Base-by-base conservation (phyloP, 2,888 invertebrate species). In the Leucophenga maculata region DNA sequence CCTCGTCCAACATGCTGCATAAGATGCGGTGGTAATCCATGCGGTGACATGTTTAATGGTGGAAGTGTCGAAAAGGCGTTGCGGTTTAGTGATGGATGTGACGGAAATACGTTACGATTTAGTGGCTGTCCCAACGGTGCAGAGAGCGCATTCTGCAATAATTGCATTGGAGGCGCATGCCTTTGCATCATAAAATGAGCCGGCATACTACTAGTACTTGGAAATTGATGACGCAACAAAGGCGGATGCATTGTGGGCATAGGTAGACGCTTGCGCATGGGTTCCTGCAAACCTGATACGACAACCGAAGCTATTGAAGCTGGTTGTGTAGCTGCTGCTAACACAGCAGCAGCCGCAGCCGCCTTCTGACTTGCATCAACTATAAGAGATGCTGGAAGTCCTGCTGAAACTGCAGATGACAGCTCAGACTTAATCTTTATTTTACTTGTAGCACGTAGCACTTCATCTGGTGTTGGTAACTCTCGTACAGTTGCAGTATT, bases 401-500 rank as follows among this genome's bases (percentile, higher is more conserved):
- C 14, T n/a, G 20, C 60, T 18, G 22, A 39, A 6, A 16, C 75
- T 9, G 78, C 72, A 0, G 69, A 6, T 6, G 73, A 72, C 26
- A 74, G 1, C 50, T 50, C 77, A 4, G 73, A 57, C 65, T 82
- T 84, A 16, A 64, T 31, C 67, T 78, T 77, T 0, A 76, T 6
- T 44, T 80, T 81, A 9, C 39, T 73, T 22, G 77, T 72, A 0
- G 83, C 77, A 1, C 85, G 82, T n/a, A 87, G 39, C 16, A 86
- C 82, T 39, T 86, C 86, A 59, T 84, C 85, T 2, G 90, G 75
- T 1, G 90, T 85, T 65, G 91, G 91, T 9, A 89, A 74, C 50
- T 91, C 91, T 57, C 91, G 90, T 0, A 86, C 85, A 76, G 91
- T 91, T 16, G 90, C 89, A 44, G 91, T 91, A 57, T 90, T 91